Percentiles rank a stretch among this genome's conserved stretches.
Conservation (phyloP, 2,797 vertebrate genomes). For the Onychomys arenicola region DNA sequence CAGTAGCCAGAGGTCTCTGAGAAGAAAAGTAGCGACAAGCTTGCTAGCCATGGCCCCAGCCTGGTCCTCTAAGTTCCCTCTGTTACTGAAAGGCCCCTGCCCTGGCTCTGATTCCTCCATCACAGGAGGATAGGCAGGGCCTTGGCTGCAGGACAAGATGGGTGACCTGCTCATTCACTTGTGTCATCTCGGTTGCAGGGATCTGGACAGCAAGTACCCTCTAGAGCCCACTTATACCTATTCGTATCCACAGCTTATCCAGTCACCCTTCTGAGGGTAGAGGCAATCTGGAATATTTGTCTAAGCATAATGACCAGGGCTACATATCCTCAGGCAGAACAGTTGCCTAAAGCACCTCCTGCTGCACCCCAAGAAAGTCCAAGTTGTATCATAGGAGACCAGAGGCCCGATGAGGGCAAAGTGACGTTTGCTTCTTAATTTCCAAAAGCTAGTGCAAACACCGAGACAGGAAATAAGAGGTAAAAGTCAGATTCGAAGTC, state of each 20-base stretch:
- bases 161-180: background rate
- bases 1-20: background rate
- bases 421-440: background rate
- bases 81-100: background rate
- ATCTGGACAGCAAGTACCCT: background rate
- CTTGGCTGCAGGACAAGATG: background rate
- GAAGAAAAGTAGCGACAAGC: background rate
- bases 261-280: background rate
- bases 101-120: background rate
- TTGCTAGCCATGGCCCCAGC: background rate
- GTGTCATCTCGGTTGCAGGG: background rate
- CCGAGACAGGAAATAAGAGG: slow-evolving; percentile 1
- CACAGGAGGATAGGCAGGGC: background rate
- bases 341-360: slow-evolving; percentile 7
- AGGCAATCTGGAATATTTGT: background rate
- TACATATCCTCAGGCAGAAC: background rate
- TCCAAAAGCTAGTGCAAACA: slow-evolving; percentile 23
- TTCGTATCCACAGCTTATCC: background rate
- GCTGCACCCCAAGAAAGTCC: background rate
- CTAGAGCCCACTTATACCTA: background rate
- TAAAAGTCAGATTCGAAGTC: background rate
- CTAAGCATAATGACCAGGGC: background rate
- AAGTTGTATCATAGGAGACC: background rate
- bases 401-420: background rate
- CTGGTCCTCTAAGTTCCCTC: background rate